Evolutionary conservation across 2,888 invertebrate genomes (phyloP).

Genomic region (Ophion ventricosus): DNA sequence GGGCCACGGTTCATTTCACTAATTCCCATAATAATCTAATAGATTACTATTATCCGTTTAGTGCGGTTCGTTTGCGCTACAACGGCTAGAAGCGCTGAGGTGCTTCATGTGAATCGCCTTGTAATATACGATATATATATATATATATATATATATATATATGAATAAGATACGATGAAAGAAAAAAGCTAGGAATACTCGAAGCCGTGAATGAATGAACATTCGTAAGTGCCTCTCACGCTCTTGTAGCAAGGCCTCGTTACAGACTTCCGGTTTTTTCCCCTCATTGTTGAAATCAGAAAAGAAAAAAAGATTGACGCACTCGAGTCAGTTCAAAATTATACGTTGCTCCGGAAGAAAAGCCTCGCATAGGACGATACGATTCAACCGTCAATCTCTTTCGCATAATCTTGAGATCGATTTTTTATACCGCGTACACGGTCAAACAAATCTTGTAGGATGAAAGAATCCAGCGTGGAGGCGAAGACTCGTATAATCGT

Average conservation of each 20-base stretch:
- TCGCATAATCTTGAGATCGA: constrained; percentile 10
- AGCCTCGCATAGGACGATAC: neutral
- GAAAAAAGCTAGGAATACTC: constrained; percentile 5
- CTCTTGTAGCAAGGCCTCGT: constrained; percentile 29
- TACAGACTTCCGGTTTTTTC: constrained; percentile 53
- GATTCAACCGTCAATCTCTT: neutral
- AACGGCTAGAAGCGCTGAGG: constrained; percentile 55
- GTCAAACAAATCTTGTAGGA: neutral
- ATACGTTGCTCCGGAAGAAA: neutral
- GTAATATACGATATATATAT: neutral
- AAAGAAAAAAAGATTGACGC: constrained; percentile 26
- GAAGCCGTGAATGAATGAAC: constrained; percentile 52
- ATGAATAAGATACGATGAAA: constrained; percentile 45
- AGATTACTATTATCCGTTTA: constrained; percentile 83
- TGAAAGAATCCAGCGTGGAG: constrained; percentile 2
- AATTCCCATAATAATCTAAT: constrained; percentile 83
- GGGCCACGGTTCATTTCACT: constrained; percentile 82
- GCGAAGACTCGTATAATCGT: neutral
- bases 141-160: neutral
- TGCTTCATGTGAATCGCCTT: constrained; percentile 54
- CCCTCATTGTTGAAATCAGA: constrained; percentile 7
- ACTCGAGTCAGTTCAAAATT: constrained; percentile 42
- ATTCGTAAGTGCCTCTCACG: constrained; percentile 36
- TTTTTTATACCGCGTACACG: neutral
- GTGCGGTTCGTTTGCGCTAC: constrained; percentile 79